These are phyloP conservation scores for Drosophila repletoides DNA, from an alignment of 1,140 invertebrate species.

Conservation along the genomic window DNA sequence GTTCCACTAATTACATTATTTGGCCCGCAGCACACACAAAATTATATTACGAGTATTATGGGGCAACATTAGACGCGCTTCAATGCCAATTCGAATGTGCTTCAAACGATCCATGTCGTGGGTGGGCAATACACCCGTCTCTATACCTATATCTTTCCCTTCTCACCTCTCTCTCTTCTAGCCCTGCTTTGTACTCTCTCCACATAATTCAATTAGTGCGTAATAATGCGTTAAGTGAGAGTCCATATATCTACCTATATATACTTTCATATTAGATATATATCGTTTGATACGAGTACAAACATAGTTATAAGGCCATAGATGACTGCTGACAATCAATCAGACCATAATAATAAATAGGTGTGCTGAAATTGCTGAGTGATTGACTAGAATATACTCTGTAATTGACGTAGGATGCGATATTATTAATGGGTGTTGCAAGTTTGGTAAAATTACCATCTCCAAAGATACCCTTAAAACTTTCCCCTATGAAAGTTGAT, in stretches of 20 bases:
- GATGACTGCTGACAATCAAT: conserved; percentile 50
- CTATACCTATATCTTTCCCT: background rate
- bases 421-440: no score
- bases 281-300: no score
- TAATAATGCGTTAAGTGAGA: conserved; percentile 51
- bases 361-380: no score
- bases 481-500: no score
- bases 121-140: conserved; percentile 13
- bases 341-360: conserved; percentile 45
- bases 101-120: conserved; percentile 23
- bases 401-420: no score
- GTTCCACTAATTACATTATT: conserved; percentile 45
- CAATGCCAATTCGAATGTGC: conserved; percentile 40
- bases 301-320: conserved; percentile 35
- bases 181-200: background rate
- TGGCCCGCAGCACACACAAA: conserved; percentile 31
- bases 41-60: conserved; percentile 40
- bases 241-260: background rate
- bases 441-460: no score
- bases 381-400: no score
- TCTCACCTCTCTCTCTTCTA: background rate
- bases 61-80: conserved; percentile 40
- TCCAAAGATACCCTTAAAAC: no score
- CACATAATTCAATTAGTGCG: conserved; percentile 70
- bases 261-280: background rate